Base-by-base conservation (phyloP, 2,797 vertebrate genomes). In the Synanceia verrucosa region DNA sequence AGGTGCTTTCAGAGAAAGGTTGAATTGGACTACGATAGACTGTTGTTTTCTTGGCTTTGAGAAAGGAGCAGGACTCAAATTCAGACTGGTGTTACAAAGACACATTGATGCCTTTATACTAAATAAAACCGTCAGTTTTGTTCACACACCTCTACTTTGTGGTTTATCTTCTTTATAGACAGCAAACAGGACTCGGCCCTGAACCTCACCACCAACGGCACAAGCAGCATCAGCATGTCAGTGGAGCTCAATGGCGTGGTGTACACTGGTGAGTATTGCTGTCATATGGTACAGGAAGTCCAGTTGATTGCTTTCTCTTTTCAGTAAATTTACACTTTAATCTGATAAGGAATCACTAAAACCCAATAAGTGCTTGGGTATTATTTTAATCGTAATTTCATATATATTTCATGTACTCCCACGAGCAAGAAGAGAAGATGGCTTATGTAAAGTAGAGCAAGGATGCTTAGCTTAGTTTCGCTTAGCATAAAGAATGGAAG, bases 151-250 rank as follows among this genome's bases (percentile, higher is more conserved):
- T 73, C 12, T 62, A 1, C 21, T 48, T 9, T 68, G 23, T 67
- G 16, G 18, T 71, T 50, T 76, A 23, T 78, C 65, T 75, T 39
- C 57, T 65, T 65, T 23, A 68, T 84, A 68, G 96, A 98, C 46
- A 93, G 93, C 86, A 95, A 96, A 78, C 96, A 94, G 83, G 96
- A 98, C 71, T 89, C 96, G 0, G 92, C 96, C 4, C 46, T 94
- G 53, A 94, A 91, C 83, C 86, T 95, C 63, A 93, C 94, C 72
- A 93, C 92, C 72, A 98, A 96, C 0, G 95, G 96, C 85, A 94
- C 94, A 83, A 96, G 92, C 92, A 99, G 97, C 92, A 99, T 99
- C 86, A 99, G 95, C 91, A 98, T 99, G 97, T 99, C 98, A 0
- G 95, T 99, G 62, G 98, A 99, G 89, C 97, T 99, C 74, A 99